phyloP scores from a whole-genome alignment of 2,888 invertebrate species.

The Alloplasta piceator region DNA sequence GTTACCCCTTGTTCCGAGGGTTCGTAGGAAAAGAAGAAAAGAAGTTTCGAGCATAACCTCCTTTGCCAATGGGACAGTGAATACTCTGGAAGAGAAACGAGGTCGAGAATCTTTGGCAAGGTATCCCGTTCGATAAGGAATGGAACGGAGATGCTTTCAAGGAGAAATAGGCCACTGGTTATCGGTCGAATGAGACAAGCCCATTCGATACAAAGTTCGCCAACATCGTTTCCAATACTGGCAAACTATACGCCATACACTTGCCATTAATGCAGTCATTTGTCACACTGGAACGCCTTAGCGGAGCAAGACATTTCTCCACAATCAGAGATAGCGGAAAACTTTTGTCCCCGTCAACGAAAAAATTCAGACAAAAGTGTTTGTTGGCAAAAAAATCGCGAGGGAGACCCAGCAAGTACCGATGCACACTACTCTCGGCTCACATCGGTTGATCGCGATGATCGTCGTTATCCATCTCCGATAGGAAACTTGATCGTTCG shows the following conservation, averaged over 20 bases:
- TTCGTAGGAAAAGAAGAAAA: constrained; percentile 1
- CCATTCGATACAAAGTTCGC: constrained; percentile 39
- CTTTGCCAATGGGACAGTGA: neutral
- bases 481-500: no score
- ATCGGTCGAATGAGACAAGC: constrained; percentile 29
- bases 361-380: no score
- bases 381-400: no score
- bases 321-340: neutral
- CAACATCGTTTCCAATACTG: neutral
- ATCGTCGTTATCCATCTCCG: no score
- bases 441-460: no score
- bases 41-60: constrained; percentile 15
- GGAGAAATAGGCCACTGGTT: constrained; percentile 42
- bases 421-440: no score
- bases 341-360: neutral
- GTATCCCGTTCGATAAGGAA: constrained; percentile 44
- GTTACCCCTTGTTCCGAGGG: constrained; percentile 2
- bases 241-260: neutral
- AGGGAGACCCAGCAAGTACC: no score
- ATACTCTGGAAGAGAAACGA: constrained; percentile 27
- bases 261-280: no score
- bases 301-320: neutral
- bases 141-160: constrained; percentile 31
- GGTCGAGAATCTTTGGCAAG: constrained; percentile 54
- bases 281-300: no score